phyloP scores from a whole-genome alignment of 2,797 vertebrate species.

The Sebastes taczanowskii region DNA sequence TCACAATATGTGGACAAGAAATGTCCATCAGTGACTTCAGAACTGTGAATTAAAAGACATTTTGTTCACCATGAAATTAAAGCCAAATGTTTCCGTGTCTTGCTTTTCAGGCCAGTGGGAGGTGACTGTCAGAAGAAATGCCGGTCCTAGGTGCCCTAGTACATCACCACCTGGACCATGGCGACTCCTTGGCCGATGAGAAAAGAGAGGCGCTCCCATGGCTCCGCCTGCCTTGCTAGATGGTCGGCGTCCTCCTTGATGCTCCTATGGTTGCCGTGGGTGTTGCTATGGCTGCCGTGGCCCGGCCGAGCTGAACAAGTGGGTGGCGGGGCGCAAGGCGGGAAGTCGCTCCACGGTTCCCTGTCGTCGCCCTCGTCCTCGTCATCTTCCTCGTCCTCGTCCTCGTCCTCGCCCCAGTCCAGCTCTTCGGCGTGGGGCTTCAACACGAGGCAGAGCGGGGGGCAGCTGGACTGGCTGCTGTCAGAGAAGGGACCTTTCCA shows the following conservation, averaged over 20 bases:
- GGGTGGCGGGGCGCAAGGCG: slow-evolving; percentile 73
- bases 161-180: slow-evolving; percentile 92
- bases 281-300: slow-evolving; percentile 82
- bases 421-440: slow-evolving; percentile 69
- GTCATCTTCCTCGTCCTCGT: slow-evolving; percentile 61
- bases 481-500: slow-evolving; percentile 96
- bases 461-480: slow-evolving; percentile 95
- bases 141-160: slow-evolving; percentile 87
- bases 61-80: background rate
- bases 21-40: background rate
- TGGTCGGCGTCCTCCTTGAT: slow-evolving; percentile 86
- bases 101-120: slow-evolving; percentile 68
- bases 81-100: slow-evolving; percentile 14
- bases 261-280: slow-evolving; percentile 87
- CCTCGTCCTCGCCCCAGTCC: slow-evolving; percentile 62
- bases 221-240: slow-evolving; percentile 84
- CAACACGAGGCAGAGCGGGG: slow-evolving; percentile 72
- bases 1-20: slow-evolving; percentile 16
- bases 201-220: slow-evolving; percentile 86
- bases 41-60: background rate
- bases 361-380: slow-evolving; percentile 63
- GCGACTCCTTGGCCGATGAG: slow-evolving; percentile 86
- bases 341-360: slow-evolving; percentile 80
- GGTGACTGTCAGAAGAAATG: slow-evolving; percentile 93
- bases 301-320: slow-evolving; percentile 71